phyloP scores from a whole-genome alignment of 2,113 vertebrate genomes.

The Solenodon paradoxus region DNA sequence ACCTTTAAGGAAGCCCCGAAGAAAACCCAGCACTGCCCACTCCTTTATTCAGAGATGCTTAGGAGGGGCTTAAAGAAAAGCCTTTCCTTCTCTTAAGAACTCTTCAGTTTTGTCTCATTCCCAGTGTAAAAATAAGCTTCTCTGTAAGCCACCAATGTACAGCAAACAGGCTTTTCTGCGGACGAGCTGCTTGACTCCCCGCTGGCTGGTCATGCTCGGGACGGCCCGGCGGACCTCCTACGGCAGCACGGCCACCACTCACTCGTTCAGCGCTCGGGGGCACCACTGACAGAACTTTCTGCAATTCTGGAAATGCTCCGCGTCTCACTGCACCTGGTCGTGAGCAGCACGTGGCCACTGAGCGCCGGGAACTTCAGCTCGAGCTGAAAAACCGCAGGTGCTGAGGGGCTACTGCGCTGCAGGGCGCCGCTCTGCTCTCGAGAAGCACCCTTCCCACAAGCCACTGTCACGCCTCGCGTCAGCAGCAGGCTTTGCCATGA shows the following conservation, averaged over 20 bases:
- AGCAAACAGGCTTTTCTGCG: neutral
- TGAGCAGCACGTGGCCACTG: accelerated
- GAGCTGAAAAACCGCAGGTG: no score
- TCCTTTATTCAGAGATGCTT: neutral
- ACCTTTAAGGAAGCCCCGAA: neutral
- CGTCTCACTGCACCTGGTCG: no score
- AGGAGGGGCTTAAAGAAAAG: neutral
- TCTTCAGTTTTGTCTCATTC: neutral
- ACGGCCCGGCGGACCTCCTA: no score
- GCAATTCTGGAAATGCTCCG: accelerated
- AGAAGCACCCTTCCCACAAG: neutral
- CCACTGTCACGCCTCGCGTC: neutral
- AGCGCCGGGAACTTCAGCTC: no score
- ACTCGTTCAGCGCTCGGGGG: no score
- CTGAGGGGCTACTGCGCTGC: neutral
- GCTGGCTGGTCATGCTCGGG: no score
- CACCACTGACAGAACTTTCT: neutral
- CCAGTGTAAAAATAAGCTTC: neutral
- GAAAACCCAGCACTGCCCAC: neutral
- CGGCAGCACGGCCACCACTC: accelerated
- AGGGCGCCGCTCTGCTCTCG: neutral
- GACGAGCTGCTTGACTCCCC: neutral
- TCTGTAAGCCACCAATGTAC: neutral
- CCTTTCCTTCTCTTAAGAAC: neutral
- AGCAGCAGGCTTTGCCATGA: neutral